Percentiles rank a stretch among this genome's conserved stretches.
phyloP scores from a whole-genome alignment of 2,797 vertebrate genomes.

The Eutrigla gurnardus region DNA sequence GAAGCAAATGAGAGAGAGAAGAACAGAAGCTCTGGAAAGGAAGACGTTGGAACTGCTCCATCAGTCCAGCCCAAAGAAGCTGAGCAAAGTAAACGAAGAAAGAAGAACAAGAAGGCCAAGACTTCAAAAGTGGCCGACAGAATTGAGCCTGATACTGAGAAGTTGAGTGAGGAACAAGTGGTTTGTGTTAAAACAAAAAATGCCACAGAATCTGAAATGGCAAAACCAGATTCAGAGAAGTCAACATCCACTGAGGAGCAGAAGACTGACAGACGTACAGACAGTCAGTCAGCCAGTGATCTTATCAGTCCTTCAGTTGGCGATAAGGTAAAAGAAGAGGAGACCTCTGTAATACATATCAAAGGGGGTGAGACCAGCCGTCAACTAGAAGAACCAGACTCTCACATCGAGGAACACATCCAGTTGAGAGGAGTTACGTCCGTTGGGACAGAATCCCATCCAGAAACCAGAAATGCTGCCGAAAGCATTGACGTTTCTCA shows the following conservation, averaged over 20 bases:
- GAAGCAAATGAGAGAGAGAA: constrained; percentile 21
- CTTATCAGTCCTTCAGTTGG: background rate
- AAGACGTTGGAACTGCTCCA: constrained; percentile 16
- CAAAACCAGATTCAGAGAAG: constrained; percentile 13
- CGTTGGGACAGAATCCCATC: constrained; percentile 1
- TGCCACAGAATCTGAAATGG: background rate
- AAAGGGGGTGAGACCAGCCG: constrained; percentile 22
- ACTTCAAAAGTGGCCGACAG: constrained; percentile 34
- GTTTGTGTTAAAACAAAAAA: constrained; percentile 18
- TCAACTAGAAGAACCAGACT: constrained; percentile 9
- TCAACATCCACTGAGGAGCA: constrained; percentile 11
- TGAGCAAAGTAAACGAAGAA: constrained; percentile 50
- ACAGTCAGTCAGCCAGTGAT: constrained; percentile 18
- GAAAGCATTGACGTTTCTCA: constrained; percentile 15
- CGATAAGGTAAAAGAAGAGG: constrained; percentile 19
- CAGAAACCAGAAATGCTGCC: background rate
- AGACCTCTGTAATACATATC: constrained; percentile 3
- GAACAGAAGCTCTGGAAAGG: constrained; percentile 11
- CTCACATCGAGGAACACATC: constrained; percentile 7
- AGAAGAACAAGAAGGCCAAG: constrained; percentile 71
- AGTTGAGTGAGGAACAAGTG: background rate
- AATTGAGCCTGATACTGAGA: constrained; percentile 31
- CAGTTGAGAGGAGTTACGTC: constrained; percentile 2
- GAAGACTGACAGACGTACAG: background rate
- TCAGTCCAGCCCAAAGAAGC: constrained; percentile 36